Evolutionary conservation across 2,113 vertebrate genomes (phyloP).

Genomic region (Micromys minutus): DNA sequence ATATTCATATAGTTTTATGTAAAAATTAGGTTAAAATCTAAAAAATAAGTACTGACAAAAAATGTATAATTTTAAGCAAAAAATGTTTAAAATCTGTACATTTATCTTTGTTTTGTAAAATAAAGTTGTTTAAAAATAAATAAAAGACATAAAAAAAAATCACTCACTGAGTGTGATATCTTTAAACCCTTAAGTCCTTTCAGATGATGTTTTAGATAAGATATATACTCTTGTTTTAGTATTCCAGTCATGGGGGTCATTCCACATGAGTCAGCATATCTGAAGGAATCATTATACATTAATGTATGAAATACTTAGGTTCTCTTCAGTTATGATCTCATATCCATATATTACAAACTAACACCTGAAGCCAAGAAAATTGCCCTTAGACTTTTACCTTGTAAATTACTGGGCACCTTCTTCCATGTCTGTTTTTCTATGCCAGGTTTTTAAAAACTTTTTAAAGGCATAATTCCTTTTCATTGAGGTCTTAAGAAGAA

Average conservation of each 20-base stretch:
- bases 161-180: not conserved
- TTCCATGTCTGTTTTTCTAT: conserved; percentile 13
- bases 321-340: conserved; percentile 10
- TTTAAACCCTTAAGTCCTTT: not conserved
- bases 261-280: conserved; percentile 6
- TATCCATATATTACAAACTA: not conserved
- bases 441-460: not conserved
- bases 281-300: not conserved
- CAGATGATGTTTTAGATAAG: not conserved
- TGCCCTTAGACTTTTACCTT: not conserved
- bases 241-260: conserved; percentile 4
- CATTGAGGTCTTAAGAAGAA: conserved; percentile 29
- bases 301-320: conserved; percentile 12
- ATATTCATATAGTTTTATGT: no score
- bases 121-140: no score
- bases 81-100: no score
- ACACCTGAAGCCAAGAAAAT: conserved; percentile 11
- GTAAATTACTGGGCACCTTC: not conserved
- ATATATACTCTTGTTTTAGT: not conserved
- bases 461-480: conserved; percentile 25
- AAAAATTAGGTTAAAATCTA: no score
- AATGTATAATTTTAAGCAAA: no score
- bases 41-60: no score
- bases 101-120: no score
- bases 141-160: no score